These are phyloP conservation scores for Chiloscyllium punctatum DNA, from an alignment of 2,797 vertebrate species.

Conservation along the genomic window DNA sequence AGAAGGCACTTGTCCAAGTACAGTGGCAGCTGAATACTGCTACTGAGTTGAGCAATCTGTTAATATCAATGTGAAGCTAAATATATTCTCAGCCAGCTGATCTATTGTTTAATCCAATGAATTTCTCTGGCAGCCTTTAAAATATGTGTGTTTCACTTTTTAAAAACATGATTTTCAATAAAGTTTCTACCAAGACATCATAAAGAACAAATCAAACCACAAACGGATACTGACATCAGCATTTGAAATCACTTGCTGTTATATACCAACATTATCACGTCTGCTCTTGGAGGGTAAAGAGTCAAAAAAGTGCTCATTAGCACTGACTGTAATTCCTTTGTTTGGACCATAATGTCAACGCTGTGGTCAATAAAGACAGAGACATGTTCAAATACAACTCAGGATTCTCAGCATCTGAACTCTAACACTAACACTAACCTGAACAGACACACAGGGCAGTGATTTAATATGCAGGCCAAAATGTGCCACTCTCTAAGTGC, in stretches of 20 bases:
- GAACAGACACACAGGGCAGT: background rate
- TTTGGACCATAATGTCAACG: background rate
- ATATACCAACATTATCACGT: background rate
- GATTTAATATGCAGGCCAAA: background rate
- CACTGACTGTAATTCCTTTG: background rate
- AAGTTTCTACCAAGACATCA: background rate
- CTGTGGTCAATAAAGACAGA: background rate
- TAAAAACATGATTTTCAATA: background rate
- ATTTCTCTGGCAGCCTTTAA: background rate
- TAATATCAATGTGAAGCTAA: background rate
- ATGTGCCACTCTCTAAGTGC: background rate
- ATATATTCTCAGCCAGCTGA: background rate
- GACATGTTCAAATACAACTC: background rate
- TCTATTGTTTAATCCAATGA: background rate
- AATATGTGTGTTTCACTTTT: background rate
- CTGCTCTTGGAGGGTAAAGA: background rate
- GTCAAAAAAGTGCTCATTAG: background rate
- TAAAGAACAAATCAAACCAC: background rate
- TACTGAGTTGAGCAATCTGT: constrained; percentile 6
- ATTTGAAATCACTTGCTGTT: background rate
- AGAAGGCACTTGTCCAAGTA: background rate
- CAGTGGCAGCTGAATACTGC: background rate
- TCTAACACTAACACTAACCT: background rate
- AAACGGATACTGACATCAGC: background rate
- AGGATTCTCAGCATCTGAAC: background rate